phyloP scores from a whole-genome alignment of 2,888 invertebrate genomes.

The Sminthurinus aureus region DNA sequence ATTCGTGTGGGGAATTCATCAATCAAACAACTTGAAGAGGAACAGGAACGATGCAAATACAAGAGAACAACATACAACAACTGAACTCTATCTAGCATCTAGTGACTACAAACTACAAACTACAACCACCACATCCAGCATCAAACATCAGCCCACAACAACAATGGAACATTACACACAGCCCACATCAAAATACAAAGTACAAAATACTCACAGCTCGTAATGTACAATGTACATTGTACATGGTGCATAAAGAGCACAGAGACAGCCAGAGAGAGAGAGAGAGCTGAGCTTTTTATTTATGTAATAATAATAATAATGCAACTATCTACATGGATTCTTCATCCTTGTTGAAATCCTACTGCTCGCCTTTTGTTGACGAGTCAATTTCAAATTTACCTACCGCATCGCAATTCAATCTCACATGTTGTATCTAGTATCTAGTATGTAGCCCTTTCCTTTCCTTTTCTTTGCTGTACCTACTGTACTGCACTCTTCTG shows the following conservation, averaged over 20 bases:
- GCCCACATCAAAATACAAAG: background rate
- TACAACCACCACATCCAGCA: background rate
- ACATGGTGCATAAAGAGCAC: too few species aligned
- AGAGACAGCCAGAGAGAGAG: too few species aligned
- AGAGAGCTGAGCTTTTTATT: too few species aligned
- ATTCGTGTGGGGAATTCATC: background rate
- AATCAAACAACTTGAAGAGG: background rate
- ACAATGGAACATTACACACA: background rate
- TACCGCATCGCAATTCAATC: constrained; percentile 16
- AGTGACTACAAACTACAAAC: too few species aligned
- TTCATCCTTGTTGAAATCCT: background rate
- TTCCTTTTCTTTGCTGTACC: background rate
- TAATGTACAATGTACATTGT: too few species aligned
- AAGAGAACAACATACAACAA: too few species aligned
- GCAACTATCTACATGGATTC: background rate
- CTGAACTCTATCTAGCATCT: too few species aligned
- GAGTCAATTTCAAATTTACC: constrained; percentile 15
- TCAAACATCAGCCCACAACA: too few species aligned
- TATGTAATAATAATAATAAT: too few species aligned
- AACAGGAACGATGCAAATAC: too few species aligned
- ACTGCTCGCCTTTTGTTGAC: constrained; percentile 5
- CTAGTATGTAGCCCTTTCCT: background rate
- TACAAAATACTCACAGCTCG: too few species aligned
- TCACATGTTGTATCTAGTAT: background rate
- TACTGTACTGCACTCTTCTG: too few species aligned